Conservation (phyloP, 2,888 invertebrate species). For the Sesia bembeciformis region DNA sequence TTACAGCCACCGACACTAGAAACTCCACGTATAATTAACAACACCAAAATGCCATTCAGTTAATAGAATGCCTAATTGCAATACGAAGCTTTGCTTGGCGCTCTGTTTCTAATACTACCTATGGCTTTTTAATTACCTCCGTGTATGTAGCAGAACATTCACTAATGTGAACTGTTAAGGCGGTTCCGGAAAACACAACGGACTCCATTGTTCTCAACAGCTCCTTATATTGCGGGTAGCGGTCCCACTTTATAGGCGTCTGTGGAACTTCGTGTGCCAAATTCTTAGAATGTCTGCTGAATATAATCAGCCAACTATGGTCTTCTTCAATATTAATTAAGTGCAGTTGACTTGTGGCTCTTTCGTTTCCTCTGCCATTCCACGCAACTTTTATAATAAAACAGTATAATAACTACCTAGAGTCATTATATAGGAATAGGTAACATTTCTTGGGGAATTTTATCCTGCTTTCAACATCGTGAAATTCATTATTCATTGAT, state of each 20-base stretch:
- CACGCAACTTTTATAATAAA: constrained; percentile 2
- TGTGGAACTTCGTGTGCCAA: constrained; percentile 35
- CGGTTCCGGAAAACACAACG: constrained; percentile 51
- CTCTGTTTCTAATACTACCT: constrained; percentile 26
- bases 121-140: constrained; percentile 65
- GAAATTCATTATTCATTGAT: constrained; percentile 34
- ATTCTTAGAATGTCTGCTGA: constrained; percentile 60
- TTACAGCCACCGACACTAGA: neutral
- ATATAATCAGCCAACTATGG: constrained; percentile 49
- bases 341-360: constrained; percentile 11
- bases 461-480: constrained; percentile 8
- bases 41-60: neutral
- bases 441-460: constrained; percentile 2
- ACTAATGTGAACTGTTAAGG: constrained; percentile 53
- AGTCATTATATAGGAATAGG: too few relatives aligned
- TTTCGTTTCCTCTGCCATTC: constrained; percentile 5
- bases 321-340: constrained; percentile 35
- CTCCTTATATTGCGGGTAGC: constrained; percentile 65
- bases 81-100: constrained; percentile 23
- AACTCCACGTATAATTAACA: neutral
- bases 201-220: constrained; percentile 48
- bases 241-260: constrained; percentile 51
- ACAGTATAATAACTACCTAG: neutral
- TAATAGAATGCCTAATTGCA: constrained; percentile 25
- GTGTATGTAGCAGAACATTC: constrained; percentile 53